phyloP scores from a whole-genome alignment of 2,888 invertebrate species.

The Pseudococcus viburni region DNA sequence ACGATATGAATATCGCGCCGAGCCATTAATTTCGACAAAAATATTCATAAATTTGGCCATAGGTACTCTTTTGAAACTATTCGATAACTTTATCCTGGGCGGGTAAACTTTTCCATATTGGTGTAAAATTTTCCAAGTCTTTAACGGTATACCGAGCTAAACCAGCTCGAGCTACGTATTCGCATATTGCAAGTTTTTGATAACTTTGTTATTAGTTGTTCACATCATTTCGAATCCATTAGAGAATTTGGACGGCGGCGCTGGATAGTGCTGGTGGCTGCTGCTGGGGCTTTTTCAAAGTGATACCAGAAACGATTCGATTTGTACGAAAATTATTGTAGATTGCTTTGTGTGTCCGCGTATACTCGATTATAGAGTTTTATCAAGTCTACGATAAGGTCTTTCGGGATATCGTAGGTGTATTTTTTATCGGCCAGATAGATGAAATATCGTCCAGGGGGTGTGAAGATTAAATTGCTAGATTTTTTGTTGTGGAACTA shows the following conservation, averaged over 20 bases:
- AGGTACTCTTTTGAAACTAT: conserved; percentile 53
- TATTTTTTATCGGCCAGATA: conserved; percentile 22
- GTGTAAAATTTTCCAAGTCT: conserved; percentile 29
- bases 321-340: conserved; percentile 1
- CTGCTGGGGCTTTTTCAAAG: conserved; percentile 8
- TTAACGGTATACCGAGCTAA: not conserved
- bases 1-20: not conserved
- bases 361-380: not conserved
- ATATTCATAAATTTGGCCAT: conserved; percentile 56
- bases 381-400: not conserved
- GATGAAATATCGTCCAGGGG: not conserved
- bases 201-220: conserved; percentile 37
- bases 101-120: conserved; percentile 34
- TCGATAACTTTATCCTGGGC: conserved; percentile 36
- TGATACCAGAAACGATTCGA: not conserved
- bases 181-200: conserved; percentile 39
- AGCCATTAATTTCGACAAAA: conserved; percentile 40
- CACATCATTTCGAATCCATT: conserved; percentile 49
- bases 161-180: not conserved
- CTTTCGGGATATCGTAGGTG: not conserved
- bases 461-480: not conserved
- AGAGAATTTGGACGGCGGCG: conserved; percentile 23
- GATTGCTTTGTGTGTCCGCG: conserved; percentile 20
- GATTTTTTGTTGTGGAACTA: not conserved
- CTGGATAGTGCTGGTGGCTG: not conserved